Conservation (phyloP, 2,888 invertebrate species). For the Marasmarcha lunaedactyla region DNA sequence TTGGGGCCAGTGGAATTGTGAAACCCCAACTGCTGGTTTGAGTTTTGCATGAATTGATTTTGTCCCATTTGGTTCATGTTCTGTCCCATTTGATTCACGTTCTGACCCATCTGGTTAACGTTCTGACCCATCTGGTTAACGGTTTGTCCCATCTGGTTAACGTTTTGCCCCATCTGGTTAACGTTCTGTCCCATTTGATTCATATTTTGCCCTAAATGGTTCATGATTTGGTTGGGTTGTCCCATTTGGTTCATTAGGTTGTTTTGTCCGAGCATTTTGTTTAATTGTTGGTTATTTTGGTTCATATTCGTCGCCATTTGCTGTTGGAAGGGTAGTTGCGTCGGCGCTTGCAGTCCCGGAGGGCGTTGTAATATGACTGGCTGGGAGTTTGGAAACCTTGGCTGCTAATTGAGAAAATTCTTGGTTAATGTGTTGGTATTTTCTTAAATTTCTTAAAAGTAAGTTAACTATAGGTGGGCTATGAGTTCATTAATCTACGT, state of each 20-base stretch:
- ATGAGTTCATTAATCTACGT: no score
- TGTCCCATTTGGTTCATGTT: conserved; percentile 21
- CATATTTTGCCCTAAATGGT: conserved; percentile 16
- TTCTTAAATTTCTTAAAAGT: neutral
- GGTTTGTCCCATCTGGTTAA: conserved; percentile 21
- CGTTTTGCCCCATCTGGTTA: conserved; percentile 21
- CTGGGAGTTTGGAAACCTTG: conserved; percentile 35
- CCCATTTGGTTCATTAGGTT: conserved; percentile 6
- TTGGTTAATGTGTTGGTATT: neutral
- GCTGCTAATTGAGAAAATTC: conserved; percentile 28
- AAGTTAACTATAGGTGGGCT: no score
- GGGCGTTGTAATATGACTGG: conserved; percentile 57
- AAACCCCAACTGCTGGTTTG: conserved; percentile 19
- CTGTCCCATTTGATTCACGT: conserved; percentile 21
- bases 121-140: conserved; percentile 22
- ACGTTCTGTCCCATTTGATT: conserved; percentile 12
- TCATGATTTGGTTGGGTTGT: conserved; percentile 16
- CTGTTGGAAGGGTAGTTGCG: conserved; percentile 49
- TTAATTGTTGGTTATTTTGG: conserved; percentile 12
- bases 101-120: conserved; percentile 26
- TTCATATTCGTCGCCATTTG: conserved; percentile 29
- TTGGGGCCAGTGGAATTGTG: conserved; percentile 19
- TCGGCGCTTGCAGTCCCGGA: conserved; percentile 50
- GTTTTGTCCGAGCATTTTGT: conserved; percentile 16
- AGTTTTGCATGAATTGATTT: conserved; percentile 14